phyloP scores from a whole-genome alignment of 2,797 vertebrate genomes.

The Danio choprae region DNA sequence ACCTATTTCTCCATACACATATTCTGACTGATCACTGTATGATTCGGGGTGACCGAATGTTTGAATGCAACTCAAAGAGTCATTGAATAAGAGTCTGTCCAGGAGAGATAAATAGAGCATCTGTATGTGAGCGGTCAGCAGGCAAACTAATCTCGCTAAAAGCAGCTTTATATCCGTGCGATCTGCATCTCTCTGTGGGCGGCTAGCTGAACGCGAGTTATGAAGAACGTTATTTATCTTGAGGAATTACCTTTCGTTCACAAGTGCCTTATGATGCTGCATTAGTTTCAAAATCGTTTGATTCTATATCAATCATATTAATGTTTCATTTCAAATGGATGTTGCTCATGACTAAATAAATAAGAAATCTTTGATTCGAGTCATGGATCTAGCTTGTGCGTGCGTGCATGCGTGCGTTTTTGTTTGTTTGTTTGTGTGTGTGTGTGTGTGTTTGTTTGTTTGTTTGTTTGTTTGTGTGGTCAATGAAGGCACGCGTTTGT shows the following conservation, averaged over 20 bases:
- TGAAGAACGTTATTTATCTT: slow-evolving; percentile 23
- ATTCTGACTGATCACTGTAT: background rate
- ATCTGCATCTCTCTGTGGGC: slow-evolving; percentile 66
- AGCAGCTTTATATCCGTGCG: slow-evolving; percentile 62
- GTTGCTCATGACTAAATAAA: slow-evolving; percentile 23
- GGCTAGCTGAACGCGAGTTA: slow-evolving; percentile 54
- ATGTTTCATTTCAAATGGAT: slow-evolving; percentile 31
- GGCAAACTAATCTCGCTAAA: slow-evolving; percentile 45
- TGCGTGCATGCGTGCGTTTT: slow-evolving; percentile 30
- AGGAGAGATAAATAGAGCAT: background rate
- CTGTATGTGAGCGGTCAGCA: background rate
- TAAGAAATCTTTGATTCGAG: slow-evolving; percentile 3
- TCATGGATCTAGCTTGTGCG: slow-evolving; percentile 21
- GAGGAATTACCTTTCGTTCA: slow-evolving; percentile 28
- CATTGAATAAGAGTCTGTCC: slow-evolving; percentile 15
- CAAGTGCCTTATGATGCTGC: slow-evolving; percentile 32
- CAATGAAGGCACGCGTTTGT: too few relatives aligned
- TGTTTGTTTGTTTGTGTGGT: background rate
- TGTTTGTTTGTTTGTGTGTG: too few relatives aligned
- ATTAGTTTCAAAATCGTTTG: slow-evolving; percentile 37
- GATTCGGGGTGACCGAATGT: background rate
- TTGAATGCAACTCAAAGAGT: background rate
- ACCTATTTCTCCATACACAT: background rate
- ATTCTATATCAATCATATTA: slow-evolving; percentile 28
- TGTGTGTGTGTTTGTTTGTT: slow-evolving; percentile 10